phyloP scores from a whole-genome alignment of 2,113 vertebrate species.

The Pogonocichla stellata region DNA sequence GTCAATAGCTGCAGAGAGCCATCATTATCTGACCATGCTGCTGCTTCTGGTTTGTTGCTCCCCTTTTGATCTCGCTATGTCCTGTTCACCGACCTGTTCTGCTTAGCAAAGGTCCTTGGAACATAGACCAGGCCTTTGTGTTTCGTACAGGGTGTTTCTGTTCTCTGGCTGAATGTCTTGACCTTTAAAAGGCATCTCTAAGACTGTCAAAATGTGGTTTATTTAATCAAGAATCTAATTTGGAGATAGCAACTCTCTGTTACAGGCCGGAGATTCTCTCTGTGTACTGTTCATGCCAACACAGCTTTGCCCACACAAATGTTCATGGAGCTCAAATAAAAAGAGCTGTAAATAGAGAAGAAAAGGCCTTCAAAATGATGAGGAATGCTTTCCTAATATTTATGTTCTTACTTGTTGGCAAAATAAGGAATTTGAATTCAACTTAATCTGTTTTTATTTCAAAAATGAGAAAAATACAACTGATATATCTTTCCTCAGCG shows the following conservation, averaged over 20 bases:
- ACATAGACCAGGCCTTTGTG: neutral
- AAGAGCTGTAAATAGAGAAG: neutral
- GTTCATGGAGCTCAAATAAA: neutral
- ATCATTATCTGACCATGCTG: neutral
- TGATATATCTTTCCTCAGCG: neutral
- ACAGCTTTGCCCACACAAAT: neutral
- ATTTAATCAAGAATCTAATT: constrained; percentile 17
- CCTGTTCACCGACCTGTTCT: neutral
- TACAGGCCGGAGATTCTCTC: neutral
- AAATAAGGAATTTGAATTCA: neutral
- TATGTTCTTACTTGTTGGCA: neutral
- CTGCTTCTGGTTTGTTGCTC: neutral
- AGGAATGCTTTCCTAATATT: neutral
- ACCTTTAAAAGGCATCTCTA: constrained; percentile 9
- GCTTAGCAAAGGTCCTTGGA: neutral
- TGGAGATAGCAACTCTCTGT: neutral
- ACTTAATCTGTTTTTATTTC: neutral
- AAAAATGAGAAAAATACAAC: neutral
- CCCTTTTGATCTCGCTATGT: neutral
- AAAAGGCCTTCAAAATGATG: neutral
- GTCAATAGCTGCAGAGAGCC: neutral
- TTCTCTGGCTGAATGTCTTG: neutral
- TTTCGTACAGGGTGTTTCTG: neutral
- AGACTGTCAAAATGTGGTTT: neutral
- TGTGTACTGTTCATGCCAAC: neutral